Base-by-base conservation (phyloP, 2,113 vertebrate genomes). In the Alethe castanea region DNA sequence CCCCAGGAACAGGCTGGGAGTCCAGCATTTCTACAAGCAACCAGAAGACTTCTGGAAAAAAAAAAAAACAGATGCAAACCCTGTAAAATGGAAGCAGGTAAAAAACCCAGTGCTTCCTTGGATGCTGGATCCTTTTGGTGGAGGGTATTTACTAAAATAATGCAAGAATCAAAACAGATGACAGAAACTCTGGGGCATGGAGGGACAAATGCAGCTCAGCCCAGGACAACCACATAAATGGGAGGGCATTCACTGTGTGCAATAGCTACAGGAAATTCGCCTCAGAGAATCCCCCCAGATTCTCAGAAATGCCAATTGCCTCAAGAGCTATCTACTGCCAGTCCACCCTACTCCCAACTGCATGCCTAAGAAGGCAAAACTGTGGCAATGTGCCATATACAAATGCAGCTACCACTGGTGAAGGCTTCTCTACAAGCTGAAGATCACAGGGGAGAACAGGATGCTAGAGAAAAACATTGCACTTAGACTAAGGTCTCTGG, bases 1-100 rank as follows among this genome's bases (percentile, higher is more conserved):
- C 97, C 95, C 97, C 95, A 83, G 97, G 83, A 93, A 96, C 83
- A 81, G 94, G 89, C 97, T 97, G 97, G 62, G 95, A 96, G 88
- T 95, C 96, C 83, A 97, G 84, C 48, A 64, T 64, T 94, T 95
- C 91, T 96, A 83, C 50, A 78, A 85, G 95, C 84, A 94, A 95
- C 86, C 81, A 94, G 78, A 91, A 31, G 66, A 94, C 73, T 62
- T 81, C 79, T 90, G 82, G 29, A 5, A 14, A 20, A 57, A 88
- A 79, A 91, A 82, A 86, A 50, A 60, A 53, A 18, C 73, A 79
- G 24, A 70, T 38, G 38, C 54, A 76, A 87, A 31, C 40, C 18
- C 48, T 66, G 29, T 81, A 54, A 92, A 77, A 92, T 45, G 38
- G 29, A 89, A 72, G 79, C 85, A 81, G 57, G 81, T 79, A 54